Percentiles rank a stretch among this genome's conserved stretches.
phyloP scores from a whole-genome alignment of 2,113 vertebrate genomes.

The Aepyceros melampus region DNA sequence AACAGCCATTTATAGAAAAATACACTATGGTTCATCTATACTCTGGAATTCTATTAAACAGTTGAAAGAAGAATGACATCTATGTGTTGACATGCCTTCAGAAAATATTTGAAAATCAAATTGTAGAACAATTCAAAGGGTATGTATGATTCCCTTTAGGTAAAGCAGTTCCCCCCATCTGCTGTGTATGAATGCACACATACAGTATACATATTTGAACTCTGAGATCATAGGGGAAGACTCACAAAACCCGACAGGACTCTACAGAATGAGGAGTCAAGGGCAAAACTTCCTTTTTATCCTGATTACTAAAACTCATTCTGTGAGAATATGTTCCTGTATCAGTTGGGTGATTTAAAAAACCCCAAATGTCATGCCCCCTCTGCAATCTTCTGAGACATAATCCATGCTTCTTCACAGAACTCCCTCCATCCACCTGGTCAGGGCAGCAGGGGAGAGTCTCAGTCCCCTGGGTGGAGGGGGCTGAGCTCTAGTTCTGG shows the following conservation, averaged over 20 bases:
- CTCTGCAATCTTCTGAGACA: not conserved
- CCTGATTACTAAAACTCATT: not conserved
- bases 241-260: not conserved
- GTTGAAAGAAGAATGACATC: not conserved
- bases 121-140: not conserved
- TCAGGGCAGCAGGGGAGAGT: not conserved
- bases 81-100: not conserved
- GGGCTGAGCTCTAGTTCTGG: not conserved
- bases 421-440: not conserved
- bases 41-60: not conserved
- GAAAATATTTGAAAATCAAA: not conserved
- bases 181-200: accelerated
- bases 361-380: not conserved
- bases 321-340: not conserved
- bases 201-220: not conserved
- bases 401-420: not conserved
- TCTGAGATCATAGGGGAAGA: not conserved
- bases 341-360: not conserved
- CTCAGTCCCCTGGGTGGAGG: not conserved
- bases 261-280: accelerated
- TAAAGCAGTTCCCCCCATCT: too few relatives aligned
- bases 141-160: not conserved
- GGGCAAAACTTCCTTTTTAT: not conserved
- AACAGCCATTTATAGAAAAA: not conserved
- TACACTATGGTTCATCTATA: not conserved